Percentiles rank a stretch among this genome's conserved stretches.
phyloP scores from a whole-genome alignment of 2,113 vertebrate genomes.

The Ciconia boyciana region DNA sequence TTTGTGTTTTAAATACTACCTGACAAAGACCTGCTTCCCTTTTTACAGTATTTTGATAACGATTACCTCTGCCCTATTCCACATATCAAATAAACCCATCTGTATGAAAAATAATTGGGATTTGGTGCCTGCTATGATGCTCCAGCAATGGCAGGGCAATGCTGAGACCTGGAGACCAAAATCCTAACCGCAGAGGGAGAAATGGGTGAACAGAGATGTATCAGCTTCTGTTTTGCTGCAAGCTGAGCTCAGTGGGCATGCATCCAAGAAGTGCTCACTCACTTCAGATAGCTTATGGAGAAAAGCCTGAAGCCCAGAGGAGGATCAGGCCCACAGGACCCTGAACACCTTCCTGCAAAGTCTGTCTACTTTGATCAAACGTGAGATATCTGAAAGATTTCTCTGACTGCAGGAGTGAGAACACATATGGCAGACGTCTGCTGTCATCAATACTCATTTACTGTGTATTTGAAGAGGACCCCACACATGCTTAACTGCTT shows the following conservation, averaged over 20 bases:
- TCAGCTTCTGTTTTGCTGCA: not conserved
- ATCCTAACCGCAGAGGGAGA: rapidly evolving
- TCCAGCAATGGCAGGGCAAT: not conserved
- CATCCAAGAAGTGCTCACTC: not conserved
- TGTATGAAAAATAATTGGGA: not conserved
- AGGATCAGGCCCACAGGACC: not conserved
- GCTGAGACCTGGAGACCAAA: not conserved
- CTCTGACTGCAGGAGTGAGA: not conserved
- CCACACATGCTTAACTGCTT: not conserved
- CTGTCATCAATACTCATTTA: not conserved
- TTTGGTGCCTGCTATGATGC: not conserved
- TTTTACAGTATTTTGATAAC: not conserved
- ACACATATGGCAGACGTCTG: not conserved
- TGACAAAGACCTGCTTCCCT: not conserved
- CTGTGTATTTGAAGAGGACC: not conserved
- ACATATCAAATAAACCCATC: not conserved
- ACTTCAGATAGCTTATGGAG: not conserved
- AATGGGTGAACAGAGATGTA: not conserved
- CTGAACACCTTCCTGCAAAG: not conserved
- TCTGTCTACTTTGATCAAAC: not conserved
- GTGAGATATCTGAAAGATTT: not conserved
- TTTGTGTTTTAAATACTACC: not conserved
- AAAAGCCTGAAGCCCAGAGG: not conserved
- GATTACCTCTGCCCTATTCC: not conserved
- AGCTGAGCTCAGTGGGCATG: not conserved